phyloP scores from a whole-genome alignment of 2,797 vertebrate species.

The Octomys mimax region DNA sequence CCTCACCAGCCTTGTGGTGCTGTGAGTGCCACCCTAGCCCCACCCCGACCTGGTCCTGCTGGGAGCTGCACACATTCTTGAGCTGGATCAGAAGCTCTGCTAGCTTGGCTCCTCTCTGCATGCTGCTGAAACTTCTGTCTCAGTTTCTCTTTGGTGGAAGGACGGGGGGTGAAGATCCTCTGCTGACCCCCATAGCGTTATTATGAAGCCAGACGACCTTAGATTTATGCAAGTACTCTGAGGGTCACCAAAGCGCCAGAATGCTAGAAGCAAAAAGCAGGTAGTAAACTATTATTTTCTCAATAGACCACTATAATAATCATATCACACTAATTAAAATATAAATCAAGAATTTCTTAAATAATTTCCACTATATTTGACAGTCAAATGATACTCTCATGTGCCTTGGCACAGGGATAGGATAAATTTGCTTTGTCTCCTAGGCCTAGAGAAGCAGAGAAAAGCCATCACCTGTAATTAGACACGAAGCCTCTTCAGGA shows the following conservation, averaged over 20 bases:
- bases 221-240: neutral
- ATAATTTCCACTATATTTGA: neutral
- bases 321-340: neutral
- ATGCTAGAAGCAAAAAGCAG: neutral
- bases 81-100: neutral
- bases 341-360: neutral
- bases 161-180: neutral
- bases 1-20: constrained; percentile 96
- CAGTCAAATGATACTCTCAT: neutral
- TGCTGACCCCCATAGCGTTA: neutral
- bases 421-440: neutral
- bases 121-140: neutral
- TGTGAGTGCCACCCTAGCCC: constrained; percentile 91
- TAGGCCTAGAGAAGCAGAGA: neutral
- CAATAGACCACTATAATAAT: neutral
- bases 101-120: constrained; percentile 9
- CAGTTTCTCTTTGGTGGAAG: neutral
- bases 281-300: neutral
- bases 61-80: neutral
- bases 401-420: constrained; percentile 13
- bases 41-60: accelerated
- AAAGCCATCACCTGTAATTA: neutral
- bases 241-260: neutral
- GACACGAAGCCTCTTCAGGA: neutral
- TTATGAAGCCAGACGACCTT: neutral